These are phyloP conservation scores for Protonemura montana DNA, from an alignment of 2,888 invertebrate genomes.

Conservation along the genomic window DNA sequence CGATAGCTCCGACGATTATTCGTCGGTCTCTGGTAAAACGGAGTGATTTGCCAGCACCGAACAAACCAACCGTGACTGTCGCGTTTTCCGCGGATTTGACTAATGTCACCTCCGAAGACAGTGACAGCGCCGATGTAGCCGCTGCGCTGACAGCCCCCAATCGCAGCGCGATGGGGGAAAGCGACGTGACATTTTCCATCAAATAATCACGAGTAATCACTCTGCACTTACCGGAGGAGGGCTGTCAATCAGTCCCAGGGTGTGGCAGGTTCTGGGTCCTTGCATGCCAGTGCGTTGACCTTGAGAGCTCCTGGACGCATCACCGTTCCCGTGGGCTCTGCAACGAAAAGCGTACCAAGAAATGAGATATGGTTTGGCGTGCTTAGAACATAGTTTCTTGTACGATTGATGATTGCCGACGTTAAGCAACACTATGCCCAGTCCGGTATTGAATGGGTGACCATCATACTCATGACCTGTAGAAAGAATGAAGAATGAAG, in stretches of 20 bases:
- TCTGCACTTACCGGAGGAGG: slow-evolving; percentile 29
- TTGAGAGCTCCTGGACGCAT: neutral
- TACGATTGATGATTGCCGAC: too few relatives aligned
- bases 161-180: neutral
- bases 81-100: slow-evolving; percentile 13
- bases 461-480: too few relatives aligned
- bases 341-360: neutral
- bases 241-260: slow-evolving; percentile 33
- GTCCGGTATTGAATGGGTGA: too few relatives aligned
- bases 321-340: neutral
- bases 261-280: neutral
- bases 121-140: neutral
- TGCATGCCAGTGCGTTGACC: neutral
- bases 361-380: too few relatives aligned
- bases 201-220: slow-evolving; percentile 35
- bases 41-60: neutral
- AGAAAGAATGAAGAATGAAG: too few relatives aligned
- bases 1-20: neutral
- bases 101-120: neutral
- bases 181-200: slow-evolving; percentile 1
- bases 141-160: too few relatives aligned
- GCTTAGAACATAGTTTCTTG: too few relatives aligned
- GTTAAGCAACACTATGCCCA: too few relatives aligned
- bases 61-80: neutral
- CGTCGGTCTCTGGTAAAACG: neutral